phyloP scores from a whole-genome alignment of 2,113 vertebrate genomes.

The Lagopus muta region DNA sequence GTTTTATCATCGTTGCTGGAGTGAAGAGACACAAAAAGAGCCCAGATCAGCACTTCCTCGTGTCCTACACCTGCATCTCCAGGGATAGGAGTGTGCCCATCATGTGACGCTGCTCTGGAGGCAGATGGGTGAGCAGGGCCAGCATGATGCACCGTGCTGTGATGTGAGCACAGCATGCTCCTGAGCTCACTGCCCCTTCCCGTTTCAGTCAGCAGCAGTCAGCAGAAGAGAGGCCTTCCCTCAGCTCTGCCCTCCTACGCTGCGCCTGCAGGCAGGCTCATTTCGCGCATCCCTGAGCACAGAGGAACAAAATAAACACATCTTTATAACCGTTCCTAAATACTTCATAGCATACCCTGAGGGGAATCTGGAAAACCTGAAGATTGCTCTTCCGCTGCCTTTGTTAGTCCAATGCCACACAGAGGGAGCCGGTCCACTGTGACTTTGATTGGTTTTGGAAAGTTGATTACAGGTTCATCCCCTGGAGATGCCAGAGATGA shows the following conservation, averaged over 20 bases:
- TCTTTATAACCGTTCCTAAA: not conserved
- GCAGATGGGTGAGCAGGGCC: not conserved
- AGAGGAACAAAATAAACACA: rapidly evolving
- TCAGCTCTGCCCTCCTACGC: not conserved
- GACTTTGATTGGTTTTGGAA: not conserved
- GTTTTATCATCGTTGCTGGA: not conserved
- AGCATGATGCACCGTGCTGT: too few relatives aligned
- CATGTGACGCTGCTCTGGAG: not conserved
- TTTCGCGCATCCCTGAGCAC: not conserved
- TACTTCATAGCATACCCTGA: rapidly evolving
- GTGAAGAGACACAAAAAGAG: not conserved
- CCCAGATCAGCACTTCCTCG: not conserved
- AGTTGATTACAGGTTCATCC: not conserved
- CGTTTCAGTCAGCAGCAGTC: not conserved
- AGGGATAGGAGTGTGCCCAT: not conserved
- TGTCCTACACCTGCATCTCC: not conserved
- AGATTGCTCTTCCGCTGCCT: not conserved
- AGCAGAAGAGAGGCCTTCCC: not conserved
- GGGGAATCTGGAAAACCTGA: not conserved
- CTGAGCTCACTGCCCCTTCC: not conserved
- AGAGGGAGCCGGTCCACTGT: not conserved
- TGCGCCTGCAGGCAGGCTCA: rapidly evolving
- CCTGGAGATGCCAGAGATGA: not conserved
- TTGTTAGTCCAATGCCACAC: not conserved
- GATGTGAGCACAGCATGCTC: too few relatives aligned